Evolutionary conservation across 2,888 invertebrate genomes (phyloP).

Genomic region (Platycnemis pennipes): DNA sequence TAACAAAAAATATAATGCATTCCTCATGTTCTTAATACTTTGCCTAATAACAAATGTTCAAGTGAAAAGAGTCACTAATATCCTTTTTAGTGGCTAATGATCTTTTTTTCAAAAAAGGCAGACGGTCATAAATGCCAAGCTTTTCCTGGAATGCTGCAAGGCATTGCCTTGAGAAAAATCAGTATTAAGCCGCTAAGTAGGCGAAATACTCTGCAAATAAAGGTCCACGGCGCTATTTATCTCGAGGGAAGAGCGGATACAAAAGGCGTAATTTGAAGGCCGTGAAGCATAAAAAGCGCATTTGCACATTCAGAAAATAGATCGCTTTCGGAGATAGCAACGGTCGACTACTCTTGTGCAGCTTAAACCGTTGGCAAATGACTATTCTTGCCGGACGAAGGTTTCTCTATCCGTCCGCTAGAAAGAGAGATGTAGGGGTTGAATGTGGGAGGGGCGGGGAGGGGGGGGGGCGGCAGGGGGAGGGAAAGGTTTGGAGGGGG

Average conservation of each 20-base stretch:
- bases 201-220: background rate
- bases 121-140: background rate
- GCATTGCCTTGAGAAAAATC: conserved; percentile 41
- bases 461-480: background rate
- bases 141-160: background rate
- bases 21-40: too few species aligned
- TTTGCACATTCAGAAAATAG: conserved; percentile 48
- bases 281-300: conserved; percentile 10
- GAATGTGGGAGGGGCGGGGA: background rate
- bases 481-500: background rate
- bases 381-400: conserved; percentile 43
- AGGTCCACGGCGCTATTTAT: background rate
- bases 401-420: conserved; percentile 39
- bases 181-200: background rate
- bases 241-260: background rate
- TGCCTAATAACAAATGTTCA: background rate
- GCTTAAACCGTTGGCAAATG: conserved; percentile 30
- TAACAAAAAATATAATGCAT: too few species aligned
- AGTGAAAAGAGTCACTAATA: background rate
- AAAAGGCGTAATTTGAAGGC: conserved; percentile 20
- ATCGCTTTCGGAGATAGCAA: conserved; percentile 53
- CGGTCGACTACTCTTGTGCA: conserved; percentile 25
- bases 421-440: background rate
- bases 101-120: background rate
- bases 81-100: background rate